Conservation (phyloP, 2,113 vertebrate genomes). For the Corydoras sp. region DNA sequence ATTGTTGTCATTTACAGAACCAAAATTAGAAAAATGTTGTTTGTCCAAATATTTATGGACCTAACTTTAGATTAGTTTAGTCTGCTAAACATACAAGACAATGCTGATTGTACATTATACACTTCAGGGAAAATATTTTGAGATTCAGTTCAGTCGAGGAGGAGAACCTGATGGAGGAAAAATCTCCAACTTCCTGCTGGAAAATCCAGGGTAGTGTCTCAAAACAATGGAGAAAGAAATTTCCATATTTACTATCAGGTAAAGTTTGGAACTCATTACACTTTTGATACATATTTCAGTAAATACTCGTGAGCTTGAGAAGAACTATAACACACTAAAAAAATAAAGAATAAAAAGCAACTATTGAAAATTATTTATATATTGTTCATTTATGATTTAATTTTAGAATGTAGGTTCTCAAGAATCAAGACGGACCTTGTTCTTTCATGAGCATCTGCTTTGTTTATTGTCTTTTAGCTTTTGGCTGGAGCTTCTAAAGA, state of each 20-base stretch:
- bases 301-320: background rate
- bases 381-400: no score
- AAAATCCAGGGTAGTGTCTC: conserved; percentile 73
- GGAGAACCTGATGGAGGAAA: conserved; percentile 77
- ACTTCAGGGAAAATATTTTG: conserved; percentile 76
- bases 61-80: no score
- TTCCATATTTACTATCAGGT: conserved; percentile 83
- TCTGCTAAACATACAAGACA: background rate
- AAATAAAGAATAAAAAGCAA: no score
- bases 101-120: background rate
- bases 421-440: background rate
- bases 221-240: conserved; percentile 74
- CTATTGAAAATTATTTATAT: no score
- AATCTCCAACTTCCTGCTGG: conserved; percentile 77
- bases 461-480: conserved; percentile 50
- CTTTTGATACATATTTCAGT: background rate
- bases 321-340: no score
- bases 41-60: no score
- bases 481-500: conserved; percentile 60
- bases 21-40: no score
- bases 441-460: background rate
- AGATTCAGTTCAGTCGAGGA: conserved; percentile 79
- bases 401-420: background rate
- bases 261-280: background rate
- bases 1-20: no score